Conservation (phyloP, 2,888 invertebrate genomes). For the Anthrax anthrax region DNA sequence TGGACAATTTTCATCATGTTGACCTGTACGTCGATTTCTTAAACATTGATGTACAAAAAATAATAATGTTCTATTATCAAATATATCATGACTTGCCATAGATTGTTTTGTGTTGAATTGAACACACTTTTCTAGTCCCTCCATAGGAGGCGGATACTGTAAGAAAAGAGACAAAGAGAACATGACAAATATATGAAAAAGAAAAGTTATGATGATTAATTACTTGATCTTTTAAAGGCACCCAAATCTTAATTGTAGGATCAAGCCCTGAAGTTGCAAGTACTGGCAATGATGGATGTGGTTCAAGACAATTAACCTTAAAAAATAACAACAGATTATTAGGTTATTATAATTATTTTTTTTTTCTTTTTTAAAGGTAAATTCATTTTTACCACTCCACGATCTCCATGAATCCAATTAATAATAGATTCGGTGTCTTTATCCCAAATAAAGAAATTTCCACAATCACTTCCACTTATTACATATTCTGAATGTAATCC, state of each 20-base stretch:
- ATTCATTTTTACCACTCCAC: constrained; percentile 52
- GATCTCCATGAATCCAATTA: constrained; percentile 74
- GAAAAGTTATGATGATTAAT: neutral
- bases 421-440: constrained; percentile 73
- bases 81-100: constrained; percentile 13
- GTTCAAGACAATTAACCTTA: constrained; percentile 65
- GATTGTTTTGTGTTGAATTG: constrained; percentile 22
- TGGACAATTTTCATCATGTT: constrained; percentile 4
- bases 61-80: constrained; percentile 24
- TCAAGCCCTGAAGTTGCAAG: constrained; percentile 81
- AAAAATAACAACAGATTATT: constrained; percentile 3
- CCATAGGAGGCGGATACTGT: constrained; percentile 20
- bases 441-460: constrained; percentile 80
- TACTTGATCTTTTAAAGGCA: constrained; percentile 48
- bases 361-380: too few relatives aligned
- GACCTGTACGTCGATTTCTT: constrained; percentile 13
- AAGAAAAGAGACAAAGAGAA: neutral
- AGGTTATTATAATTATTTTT: constrained; percentile 18
- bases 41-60: constrained; percentile 26
- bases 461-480: constrained; percentile 89
- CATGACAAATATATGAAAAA: neutral
- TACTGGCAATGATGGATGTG: constrained; percentile 75
- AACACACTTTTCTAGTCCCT: constrained; percentile 22
- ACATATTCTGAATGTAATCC: constrained; percentile 83
- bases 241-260: constrained; percentile 86